Base-by-base conservation (phyloP, 1,140 invertebrate genomes). In the Hypsibius dujardini region DNA sequence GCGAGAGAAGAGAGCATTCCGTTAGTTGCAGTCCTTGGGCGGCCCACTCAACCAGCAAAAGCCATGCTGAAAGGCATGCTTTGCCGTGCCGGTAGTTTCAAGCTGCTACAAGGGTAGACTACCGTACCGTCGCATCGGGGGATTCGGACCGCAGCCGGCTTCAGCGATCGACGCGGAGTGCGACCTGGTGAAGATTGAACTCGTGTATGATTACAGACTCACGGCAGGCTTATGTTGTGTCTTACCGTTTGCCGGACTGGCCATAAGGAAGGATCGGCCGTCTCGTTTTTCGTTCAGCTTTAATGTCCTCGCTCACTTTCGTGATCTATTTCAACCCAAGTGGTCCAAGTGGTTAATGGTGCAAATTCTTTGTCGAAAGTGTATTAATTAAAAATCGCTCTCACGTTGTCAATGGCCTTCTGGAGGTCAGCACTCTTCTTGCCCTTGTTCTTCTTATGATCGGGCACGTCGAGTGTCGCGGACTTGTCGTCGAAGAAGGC, bases 371-470 rank as follows among this genome's bases (percentile, higher is more conserved):
- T 67, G 12, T 42, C 12, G 42, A 12, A 42, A 67, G 62, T 67
- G 28, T 28, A 28, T 28, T 28, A 56, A 56, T 7, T 56, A n/a
- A 12, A 56, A 12, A n/a, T n/a, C 7, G 7, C 62, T 7, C 62
- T 67, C 45, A 67, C 62, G 62, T 67, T 67, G 42, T 67, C 62
- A 15, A 67, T 67, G 42, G 62, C 62, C 42, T 67, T 67, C 42
- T 67, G 62, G 3, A 67, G 42, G 45, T 67, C 62, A 42, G 62
- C 62, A 42, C 62, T 67, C 62, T 67, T 67, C 62, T 12, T 67
- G 62, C 62, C 62, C 62, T 67, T 67, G 62, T 67, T 15, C 42
- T 67, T 67, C 42, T 67, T 67, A 42, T 67, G 62, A 42, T 67
- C 62, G 62, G 62, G 7, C 42, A 45, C 42, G 42, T 12, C 12